Evolutionary conservation across 2,888 invertebrate species (phyloP), one percentile per base, ranked within the genome.

Genomic region (Cheilosia pagana): DNA sequence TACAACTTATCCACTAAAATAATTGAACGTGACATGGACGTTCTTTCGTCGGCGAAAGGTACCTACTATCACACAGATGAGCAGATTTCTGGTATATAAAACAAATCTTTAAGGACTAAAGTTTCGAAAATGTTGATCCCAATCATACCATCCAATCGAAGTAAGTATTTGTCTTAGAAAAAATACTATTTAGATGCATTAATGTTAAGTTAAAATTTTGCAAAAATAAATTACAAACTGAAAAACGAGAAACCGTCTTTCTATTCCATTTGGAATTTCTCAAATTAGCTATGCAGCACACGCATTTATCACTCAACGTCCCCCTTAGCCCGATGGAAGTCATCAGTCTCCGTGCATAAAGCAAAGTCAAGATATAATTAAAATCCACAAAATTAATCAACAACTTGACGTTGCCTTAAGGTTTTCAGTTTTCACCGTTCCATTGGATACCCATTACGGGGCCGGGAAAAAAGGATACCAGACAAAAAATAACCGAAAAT

Each of bases 321-420:
- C 63, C 28, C 28, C 25, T 16, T 45, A 52, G 16, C 39, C 2
- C 43, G 59, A 21, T 39, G 43, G 50, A 79, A 59, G 63, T 74
- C 79, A 45, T 78, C 72, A 55, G 82, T 60, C 71, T 81, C 39
- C 55, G 35, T 81, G 60, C 59, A 68, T 71, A 79, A 74, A 79
- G 63, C 79, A 71, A 85, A 79, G 70, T 71, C 76, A 81, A 81
- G 81, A 71, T 81, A 85, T 85, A 85, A 85, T 85, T 85, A 85
- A 85, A 85, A 85, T 85, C 71, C 81, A 81, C 68, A 59, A 75
- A 85, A 85, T 85, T 85, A 85, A 85, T 85, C 85, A 85, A 85
- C 75, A 81, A 81, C 75, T 76, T 81, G 85, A 85, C 85, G 75
- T 81, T 67, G 85, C 81, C 85, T 76, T 85, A 81, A 83, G 83